Evolutionary conservation across 2,888 invertebrate species (phyloP).

Genomic region (Chrysolina haemoptera): DNA sequence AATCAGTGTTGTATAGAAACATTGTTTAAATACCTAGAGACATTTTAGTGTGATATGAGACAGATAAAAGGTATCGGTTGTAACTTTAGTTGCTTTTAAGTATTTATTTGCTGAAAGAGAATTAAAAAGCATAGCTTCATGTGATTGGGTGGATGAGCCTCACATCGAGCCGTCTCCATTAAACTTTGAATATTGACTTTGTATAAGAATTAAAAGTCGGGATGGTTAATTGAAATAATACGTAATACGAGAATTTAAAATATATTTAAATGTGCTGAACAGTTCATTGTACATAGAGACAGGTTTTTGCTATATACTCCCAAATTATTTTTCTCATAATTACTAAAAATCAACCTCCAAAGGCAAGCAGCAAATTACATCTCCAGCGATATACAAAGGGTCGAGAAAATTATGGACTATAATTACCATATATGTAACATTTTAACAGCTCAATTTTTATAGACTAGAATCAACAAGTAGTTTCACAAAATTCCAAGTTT

Average conservation of each 20-base stretch:
- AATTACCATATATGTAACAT: not conserved
- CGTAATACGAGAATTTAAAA: not conserved
- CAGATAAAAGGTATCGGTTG: no score
- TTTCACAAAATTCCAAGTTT: not conserved
- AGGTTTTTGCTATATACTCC: not conserved
- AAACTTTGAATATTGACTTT: no score
- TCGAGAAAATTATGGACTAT: not conserved
- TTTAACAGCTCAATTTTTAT: not conserved
- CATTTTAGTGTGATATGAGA: no score
- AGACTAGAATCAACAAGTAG: constrained; percentile 10
- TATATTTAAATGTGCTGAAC: not conserved
- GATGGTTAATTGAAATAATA: not conserved
- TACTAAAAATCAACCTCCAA: not conserved
- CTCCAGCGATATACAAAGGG: not conserved
- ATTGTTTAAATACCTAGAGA: no score
- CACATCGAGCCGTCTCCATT: no score
- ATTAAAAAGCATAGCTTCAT: no score
- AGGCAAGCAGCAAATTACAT: not conserved
- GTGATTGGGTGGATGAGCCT: no score
- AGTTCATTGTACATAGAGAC: constrained; percentile 1
- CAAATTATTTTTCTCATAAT: not conserved
- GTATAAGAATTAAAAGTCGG: no score
- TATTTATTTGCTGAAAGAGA: no score
- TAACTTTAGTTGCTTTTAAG: no score
- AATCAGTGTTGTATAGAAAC: no score